These are phyloP conservation scores for Eurypyga helias DNA, from an alignment of 2,113 vertebrate genomes.

Conservation along the genomic window DNA sequence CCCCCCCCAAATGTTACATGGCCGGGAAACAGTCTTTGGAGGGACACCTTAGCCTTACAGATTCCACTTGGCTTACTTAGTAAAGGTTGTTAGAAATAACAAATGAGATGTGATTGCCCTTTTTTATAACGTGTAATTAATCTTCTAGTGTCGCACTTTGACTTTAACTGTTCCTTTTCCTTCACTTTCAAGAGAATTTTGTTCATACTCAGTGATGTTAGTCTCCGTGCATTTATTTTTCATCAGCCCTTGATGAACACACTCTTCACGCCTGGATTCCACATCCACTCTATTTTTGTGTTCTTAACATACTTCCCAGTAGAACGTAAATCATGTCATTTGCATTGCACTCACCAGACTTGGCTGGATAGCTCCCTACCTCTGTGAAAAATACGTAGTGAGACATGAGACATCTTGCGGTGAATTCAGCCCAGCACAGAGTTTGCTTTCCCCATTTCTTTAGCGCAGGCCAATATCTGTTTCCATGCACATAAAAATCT, in stretches of 20 bases:
- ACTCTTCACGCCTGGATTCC: not conserved
- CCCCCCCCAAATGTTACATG: not conserved
- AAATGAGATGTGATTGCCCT: not conserved
- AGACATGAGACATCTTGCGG: constrained; percentile 68
- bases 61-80: not conserved
- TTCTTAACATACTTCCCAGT: constrained; percentile 16
- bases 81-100: not conserved
- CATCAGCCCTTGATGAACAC: not conserved
- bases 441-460: not conserved
- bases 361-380: not conserved
- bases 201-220: not conserved
- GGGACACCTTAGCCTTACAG: not conserved
- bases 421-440: not conserved
- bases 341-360: not conserved
- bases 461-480: not conserved
- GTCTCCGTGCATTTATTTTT: not conserved
- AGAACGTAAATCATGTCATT: not conserved
- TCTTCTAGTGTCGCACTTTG: not conserved
- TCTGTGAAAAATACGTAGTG: not conserved
- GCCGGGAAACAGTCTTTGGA: not conserved
- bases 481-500: not conserved
- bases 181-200: not conserved
- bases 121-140: not conserved
- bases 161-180: not conserved
- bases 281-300: constrained; percentile 33